These are phyloP conservation scores for Eristalis pertinax DNA, from an alignment of 2,888 invertebrate species.

Conservation along the genomic window DNA sequence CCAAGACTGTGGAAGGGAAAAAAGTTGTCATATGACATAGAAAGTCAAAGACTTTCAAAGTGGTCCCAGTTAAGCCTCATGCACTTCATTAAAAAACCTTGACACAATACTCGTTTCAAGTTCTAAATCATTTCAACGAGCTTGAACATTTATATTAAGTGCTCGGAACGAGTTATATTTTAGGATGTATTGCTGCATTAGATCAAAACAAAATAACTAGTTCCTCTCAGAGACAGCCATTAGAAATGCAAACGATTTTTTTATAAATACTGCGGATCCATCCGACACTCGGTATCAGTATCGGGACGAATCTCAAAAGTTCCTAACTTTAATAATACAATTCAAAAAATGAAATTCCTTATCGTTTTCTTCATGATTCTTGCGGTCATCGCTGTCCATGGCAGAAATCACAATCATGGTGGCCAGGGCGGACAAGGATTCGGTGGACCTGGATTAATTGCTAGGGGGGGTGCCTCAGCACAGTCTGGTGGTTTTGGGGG, in stretches of 20 bases:
- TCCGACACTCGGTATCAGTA: not conserved
- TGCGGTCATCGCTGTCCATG: not conserved
- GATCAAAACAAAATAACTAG: not conserved
- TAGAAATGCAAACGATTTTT: not conserved
- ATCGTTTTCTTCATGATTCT: not conserved
- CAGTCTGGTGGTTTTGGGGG: not conserved
- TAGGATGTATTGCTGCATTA: not conserved
- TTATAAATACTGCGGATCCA: not conserved
- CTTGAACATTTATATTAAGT: not conserved
- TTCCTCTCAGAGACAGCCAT: not conserved
- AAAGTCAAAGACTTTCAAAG: no score
- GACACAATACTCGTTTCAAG: no score
- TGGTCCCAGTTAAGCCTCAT: no score
- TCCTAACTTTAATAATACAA: not conserved
- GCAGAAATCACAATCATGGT: not conserved
- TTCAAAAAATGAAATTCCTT: constrained; percentile 10
- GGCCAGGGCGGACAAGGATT: not conserved
- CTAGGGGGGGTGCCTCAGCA: not conserved
- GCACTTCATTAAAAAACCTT: no score
- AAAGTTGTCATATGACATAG: no score
- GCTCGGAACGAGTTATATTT: not conserved
- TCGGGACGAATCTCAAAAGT: not conserved
- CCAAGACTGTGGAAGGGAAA: no score
- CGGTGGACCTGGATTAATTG: not conserved
- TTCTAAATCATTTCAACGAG: not conserved